Conservation (phyloP, 2,113 vertebrate genomes). For the Geothlypis trichas region DNA sequence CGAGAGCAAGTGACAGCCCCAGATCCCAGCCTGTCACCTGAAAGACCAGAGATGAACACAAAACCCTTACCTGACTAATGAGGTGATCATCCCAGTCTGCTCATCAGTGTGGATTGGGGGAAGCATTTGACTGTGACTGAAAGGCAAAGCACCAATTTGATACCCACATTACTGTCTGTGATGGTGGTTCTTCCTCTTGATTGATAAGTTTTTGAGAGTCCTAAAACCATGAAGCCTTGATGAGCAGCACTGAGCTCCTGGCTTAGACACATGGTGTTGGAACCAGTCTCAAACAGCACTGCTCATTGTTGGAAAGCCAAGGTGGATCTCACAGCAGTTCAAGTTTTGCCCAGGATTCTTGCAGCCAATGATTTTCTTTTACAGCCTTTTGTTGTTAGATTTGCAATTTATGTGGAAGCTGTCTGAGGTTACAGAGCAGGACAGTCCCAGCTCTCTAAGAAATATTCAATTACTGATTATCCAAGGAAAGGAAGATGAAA, state of each 20-base stretch:
- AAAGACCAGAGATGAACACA: not conserved
- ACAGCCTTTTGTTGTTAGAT: not conserved
- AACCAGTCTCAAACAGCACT: not conserved
- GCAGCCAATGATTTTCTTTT: not conserved
- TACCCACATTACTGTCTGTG: accelerated
- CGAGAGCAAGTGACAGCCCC: accelerated
- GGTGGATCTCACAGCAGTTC: accelerated
- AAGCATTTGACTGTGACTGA: not conserved
- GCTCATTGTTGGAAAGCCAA: not conserved
- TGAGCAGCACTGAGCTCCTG: not conserved
- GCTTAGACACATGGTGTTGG: not conserved
- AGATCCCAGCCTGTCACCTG: not conserved
- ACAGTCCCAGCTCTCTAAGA: not conserved
- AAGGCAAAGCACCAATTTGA: not conserved
- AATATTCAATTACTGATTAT: not conserved
- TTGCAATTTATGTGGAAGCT: not conserved
- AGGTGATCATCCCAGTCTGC: not conserved
- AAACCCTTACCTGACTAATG: not conserved
- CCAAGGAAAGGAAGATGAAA: not conserved
- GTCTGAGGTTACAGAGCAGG: not conserved
- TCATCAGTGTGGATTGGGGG: not conserved
- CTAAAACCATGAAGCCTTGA: not conserved
- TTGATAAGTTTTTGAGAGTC: not conserved
- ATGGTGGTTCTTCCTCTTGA: not conserved
- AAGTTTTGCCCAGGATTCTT: not conserved